Percentiles rank a stretch among this genome's conserved stretches.
Conservation (phyloP, 2,113 vertebrate genomes). For the Cyanoramphus novaezelandiae region DNA sequence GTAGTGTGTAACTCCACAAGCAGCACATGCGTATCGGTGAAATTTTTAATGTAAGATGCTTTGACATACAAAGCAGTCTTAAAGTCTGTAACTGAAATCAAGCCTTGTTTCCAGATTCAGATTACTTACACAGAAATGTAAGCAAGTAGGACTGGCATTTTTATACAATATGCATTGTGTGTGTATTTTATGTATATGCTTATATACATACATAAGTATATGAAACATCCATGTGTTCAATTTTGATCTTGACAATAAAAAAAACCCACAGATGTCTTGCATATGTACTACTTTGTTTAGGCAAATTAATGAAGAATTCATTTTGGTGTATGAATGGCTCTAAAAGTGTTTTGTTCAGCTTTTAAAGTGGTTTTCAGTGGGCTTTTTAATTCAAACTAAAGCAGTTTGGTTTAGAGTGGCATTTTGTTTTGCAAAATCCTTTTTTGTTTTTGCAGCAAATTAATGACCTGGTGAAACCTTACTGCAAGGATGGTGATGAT, state of each 20-base stretch:
- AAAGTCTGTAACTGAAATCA: background rate
- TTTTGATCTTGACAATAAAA: background rate
- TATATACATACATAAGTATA: fast-evolving
- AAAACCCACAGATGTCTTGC: background rate
- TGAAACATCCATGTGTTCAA: background rate
- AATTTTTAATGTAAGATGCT: background rate
- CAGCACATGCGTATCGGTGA: fast-evolving
- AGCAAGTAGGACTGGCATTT: background rate
- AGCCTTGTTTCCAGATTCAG: background rate
- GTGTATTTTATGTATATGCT: background rate
- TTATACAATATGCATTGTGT: background rate
- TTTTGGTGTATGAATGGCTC: background rate
- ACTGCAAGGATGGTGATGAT: conserved; percentile 89
- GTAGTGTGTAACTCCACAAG: background rate
- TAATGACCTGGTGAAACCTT: conserved; percentile 79
- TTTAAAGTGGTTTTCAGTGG: background rate
- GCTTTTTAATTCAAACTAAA: background rate
- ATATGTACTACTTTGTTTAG: background rate
- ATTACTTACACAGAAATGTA: background rate
- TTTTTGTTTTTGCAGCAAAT: conserved; percentile 73
- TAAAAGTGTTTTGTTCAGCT: background rate
- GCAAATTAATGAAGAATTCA: background rate
- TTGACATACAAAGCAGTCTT: background rate
- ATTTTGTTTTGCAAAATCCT: background rate
- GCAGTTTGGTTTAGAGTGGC: fast-evolving